Evolutionary conservation across 2,113 vertebrate genomes (phyloP), one percentile per base, ranked within the genome.

Genomic region (Brachirus orientalis): DNA sequence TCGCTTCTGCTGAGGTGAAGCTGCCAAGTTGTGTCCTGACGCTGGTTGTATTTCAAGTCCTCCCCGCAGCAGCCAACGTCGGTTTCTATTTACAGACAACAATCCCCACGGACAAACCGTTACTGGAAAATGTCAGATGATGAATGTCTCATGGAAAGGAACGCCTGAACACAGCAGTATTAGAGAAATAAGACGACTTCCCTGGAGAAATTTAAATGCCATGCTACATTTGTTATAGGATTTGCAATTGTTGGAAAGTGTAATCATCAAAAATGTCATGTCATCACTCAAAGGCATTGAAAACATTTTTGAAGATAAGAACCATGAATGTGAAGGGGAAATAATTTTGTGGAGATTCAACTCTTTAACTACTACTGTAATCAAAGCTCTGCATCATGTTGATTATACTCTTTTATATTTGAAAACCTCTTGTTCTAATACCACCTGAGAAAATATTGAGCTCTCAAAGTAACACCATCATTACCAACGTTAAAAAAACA

Each of bases 61-160:
- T 48, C 53, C 7, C 5, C 1, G 40, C 46, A 68, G 69, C 65
- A 62, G 69, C 59, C 70, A 47, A 50, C 77, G 66, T 70, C 75
- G 83, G 17, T 74, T 72, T 79, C 55, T 89, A 86, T 90, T 88
- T 87, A 85, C 77, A 81, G 84, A 75, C 77, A 92, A 88, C 58
- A 89, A 88, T 77, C 68, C 69, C 67, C 6, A 2, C n/a, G 59
- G 69, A 84, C 81, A 82, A 85, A 81, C 60, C 70, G 52, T 71
- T 66, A 62, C 54, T 72, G 84, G 83, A 68, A 86, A 86, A 73
- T 75, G 77, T 87, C 83, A 84, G 46, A 89, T 82, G 82, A 69
- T 77, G 73, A 83, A 86, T 85, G 54, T 69, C 61, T 72, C 54
- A 58, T 54, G 69, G 48, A 50, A 56, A 69, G 9, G 70, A 71